Conservation (phyloP, 1,140 invertebrate genomes). For the Drosophila pruinosa region DNA sequence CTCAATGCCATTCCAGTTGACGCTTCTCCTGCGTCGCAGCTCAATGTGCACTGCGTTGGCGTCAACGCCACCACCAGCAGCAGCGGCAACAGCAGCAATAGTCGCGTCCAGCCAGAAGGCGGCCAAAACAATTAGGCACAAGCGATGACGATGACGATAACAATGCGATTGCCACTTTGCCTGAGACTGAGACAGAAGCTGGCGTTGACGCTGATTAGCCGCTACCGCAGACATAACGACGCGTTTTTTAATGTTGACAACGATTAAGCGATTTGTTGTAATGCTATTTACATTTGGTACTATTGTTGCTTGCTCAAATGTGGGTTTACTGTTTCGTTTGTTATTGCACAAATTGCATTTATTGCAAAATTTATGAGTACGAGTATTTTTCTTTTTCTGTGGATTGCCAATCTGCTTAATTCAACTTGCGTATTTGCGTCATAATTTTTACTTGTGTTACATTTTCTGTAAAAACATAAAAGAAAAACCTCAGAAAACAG, state of each 20-base stretch:
- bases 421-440: conserved; percentile 63
- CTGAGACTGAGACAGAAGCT: neutral
- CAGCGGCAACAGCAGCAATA: neutral
- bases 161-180: conserved; percentile 40
- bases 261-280: conserved; percentile 28
- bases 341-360: conserved; percentile 53
- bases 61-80: neutral
- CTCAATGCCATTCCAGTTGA: conserved; percentile 73
- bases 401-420: conserved; percentile 18
- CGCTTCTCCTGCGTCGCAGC: conserved; percentile 66
- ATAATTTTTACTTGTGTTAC: conserved; percentile 63
- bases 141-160: conserved; percentile 45
- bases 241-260: conserved; percentile 45
- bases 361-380: conserved; percentile 49
- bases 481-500: neutral
- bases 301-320: conserved; percentile 38
- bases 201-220: conserved; percentile 21
- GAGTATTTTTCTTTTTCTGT: neutral
- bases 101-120: conserved; percentile 43
- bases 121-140: conserved; percentile 63
- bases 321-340: conserved; percentile 21
- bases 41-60: conserved; percentile 57
- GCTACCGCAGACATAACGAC: conserved; percentile 35
- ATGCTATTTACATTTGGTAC: conserved; percentile 41
- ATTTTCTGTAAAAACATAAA: conserved; percentile 52